Evolutionary conservation across 1,140 invertebrate species (phyloP).

Genomic region (Amphibalanus amphitrite): DNA sequence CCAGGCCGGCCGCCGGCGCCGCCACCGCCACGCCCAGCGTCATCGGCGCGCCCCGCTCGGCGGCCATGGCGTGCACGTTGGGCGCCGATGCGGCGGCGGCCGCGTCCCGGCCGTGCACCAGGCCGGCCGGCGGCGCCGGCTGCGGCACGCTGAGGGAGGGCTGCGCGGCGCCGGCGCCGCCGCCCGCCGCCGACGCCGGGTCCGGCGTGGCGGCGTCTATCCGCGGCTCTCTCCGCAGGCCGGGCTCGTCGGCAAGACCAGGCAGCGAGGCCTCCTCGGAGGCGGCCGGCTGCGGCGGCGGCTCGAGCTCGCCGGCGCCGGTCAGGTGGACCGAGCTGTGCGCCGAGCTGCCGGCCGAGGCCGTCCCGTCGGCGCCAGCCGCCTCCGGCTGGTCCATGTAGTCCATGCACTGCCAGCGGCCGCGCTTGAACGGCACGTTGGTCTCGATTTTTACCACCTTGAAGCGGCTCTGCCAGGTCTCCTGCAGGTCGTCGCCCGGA

Average conservation of each 20-base stretch:
- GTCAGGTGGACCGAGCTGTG: too few species aligned
- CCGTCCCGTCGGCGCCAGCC: conserved; percentile 5
- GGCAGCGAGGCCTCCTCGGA: too few species aligned
- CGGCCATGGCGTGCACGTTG: not conserved
- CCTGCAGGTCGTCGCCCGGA: too few species aligned
- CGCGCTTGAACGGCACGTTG: conserved; percentile 80
- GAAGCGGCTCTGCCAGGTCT: conserved; percentile 39
- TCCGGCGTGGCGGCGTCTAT: too few species aligned
- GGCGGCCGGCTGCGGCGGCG: too few species aligned
- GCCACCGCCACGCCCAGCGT: too few species aligned
- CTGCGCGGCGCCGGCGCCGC: not conserved
- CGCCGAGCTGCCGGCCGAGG: conserved; percentile 2
- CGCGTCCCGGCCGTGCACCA: not conserved
- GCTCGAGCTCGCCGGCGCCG: too few species aligned
- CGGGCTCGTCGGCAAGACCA: not conserved
- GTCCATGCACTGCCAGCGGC: conserved; percentile 89
- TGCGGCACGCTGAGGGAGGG: not conserved
- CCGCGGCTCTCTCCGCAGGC: too few species aligned
- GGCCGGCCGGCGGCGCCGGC: too few species aligned
- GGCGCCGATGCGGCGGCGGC: too few species aligned
- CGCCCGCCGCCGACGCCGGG: too few species aligned
- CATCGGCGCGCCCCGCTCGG: not conserved
- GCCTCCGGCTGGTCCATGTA: conserved; percentile 50
- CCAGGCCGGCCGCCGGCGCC: not conserved
- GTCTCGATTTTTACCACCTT: conserved; percentile 94